A percentile compares a stretch with the other conserved stretches of the same genome.
Evolutionary conservation across 2,113 vertebrate genomes (phyloP).

Genomic region (human): GRCh38 chr5:13345501-13346000

Average conservation of each 20-base stretch:
- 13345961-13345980: neutral
- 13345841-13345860: neutral
- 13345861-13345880: neutral
- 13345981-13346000: neutral
- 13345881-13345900: neutral
- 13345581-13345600: neutral
- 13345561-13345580: neutral
- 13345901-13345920: neutral
- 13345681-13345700: neutral
- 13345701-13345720: neutral
- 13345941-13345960: neutral
- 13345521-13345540: neutral
- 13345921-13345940: too few relatives aligned
- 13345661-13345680: neutral
- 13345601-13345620: neutral
- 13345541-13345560: neutral
- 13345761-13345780: neutral
- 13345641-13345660: neutral
- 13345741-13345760: neutral
- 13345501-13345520: neutral
- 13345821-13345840: neutral
- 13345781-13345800: neutral
- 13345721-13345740: neutral
- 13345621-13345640: neutral
- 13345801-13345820: neutral